Base-by-base conservation (phyloP, 2,797 vertebrate species). In the Peromyscus eremicus region DNA sequence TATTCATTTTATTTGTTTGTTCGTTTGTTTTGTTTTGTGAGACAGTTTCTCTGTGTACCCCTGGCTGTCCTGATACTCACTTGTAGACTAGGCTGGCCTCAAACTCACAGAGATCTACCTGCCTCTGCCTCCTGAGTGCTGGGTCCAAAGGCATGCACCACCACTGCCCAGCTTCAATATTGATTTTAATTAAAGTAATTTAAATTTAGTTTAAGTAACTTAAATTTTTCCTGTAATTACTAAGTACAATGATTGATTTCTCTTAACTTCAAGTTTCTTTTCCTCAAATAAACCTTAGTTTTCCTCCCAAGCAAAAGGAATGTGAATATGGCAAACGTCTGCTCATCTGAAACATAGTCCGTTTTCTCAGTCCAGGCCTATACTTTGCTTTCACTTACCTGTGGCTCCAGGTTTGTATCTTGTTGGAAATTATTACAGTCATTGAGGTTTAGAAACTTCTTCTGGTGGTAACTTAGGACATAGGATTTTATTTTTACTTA, bases 231-330 rank as follows among this genome's bases (percentile, higher is more conserved):
- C 37, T 91, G 79, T 86, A 71, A 79, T 66, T 66, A 68, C 68
- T 87, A 88, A 88, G 81, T 89, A 57, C 1, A 91, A 40, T 68
- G 73, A 52, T 29, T 71, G 37, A 2, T 92, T 82, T 92, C 60
- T n/a, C 55, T 82, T 87, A 19, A 75, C 17, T 37, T 94, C 34
- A 6, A 46, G 43, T 75, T 93, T 95, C 46, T 23, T n/a, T 29
- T 83, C 37, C 55, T 83, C 66, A 25, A 87, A 87, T 75, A 91
- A 76, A 64, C 77, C 37, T 27, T 68, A 84, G 76, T 60, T 76
- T 88, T 80, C 9, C 17, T 95, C 11, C n/a, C n/a, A 37, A 92
- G 37, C 27, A 96, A 92, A 95, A 92, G 32, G n/a, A 89, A 49
- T 70, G 34, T 88, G 73, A 87, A 55, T 88, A 68, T 73, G 27